Evolutionary conservation across 1,140 invertebrate species (phyloP), one percentile per base, ranked within the genome.

Genomic region (Drosophila kepulauana): DNA sequence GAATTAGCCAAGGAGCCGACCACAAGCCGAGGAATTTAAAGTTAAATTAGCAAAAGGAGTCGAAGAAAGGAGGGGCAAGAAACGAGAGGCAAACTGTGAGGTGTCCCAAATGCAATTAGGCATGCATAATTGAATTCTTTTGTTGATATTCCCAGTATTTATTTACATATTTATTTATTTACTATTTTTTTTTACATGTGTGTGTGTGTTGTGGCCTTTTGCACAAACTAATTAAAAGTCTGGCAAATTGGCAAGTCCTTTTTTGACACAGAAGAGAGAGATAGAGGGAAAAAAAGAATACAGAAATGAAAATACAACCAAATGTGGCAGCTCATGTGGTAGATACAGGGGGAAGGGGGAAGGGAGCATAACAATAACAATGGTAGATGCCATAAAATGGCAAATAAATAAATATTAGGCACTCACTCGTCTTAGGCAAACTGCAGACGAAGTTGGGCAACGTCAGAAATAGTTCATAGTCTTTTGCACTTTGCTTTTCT

Each of bases 391-490:
- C 16, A 16, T 16, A 16, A 16, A 16, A 16, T 16, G 82, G 45
- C 69, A 87, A 87, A 82, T 87, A 79, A 87, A 87, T 88, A 87
- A 88, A 86, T 88, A 88, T 88, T 88, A 87, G 78, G 54, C 52
- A 38, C 46, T 52, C 35, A 25, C 20, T 38, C 35, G 80, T 88
- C 79, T 87, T 88, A 38, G 82, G 69, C 61, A 57, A 63, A 43
- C 35, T 6, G 49, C 66, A 75, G 28, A 54, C 30, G 10, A 54
- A 52, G 30, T 25, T 25, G 49, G 3, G 11, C 20, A 51, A 1
- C 48, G 11, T 13, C 28, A 13, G 28, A 6, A 52, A 1, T 6
- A 3, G 1, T 15, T 1, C 45, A 13, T 33, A 56, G 64, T 7
- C 30, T 2, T 38, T 10, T 38, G 35, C 7, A 38, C 35, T 67